A percentile compares a stretch with the other conserved stretches of the same genome.
Conservation (phyloP, 2,113 vertebrate genomes). For the Mus spicilegus region DNA sequence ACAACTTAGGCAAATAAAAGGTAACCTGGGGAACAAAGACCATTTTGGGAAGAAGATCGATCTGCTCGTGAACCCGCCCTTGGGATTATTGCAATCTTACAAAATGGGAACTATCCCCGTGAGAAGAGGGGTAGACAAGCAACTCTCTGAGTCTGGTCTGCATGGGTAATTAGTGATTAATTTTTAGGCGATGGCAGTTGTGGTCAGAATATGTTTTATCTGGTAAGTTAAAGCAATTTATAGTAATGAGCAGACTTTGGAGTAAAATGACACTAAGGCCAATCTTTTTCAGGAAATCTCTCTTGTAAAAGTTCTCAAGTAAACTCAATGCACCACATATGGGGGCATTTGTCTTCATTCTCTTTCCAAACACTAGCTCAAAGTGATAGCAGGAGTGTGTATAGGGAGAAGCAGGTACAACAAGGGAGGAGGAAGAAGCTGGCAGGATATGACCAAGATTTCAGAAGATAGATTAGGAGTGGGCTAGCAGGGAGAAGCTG, state of each 20-base stretch:
- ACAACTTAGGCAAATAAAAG: background rate
- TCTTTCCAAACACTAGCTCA: background rate
- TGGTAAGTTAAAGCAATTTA: constrained; percentile 26
- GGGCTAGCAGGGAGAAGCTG: background rate
- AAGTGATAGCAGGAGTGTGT: background rate
- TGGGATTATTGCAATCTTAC: background rate
- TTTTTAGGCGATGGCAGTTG: background rate
- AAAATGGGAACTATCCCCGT: background rate
- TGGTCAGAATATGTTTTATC: background rate
- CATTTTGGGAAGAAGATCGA: background rate
- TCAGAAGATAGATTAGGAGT: constrained; percentile 13
- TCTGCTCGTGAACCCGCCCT: background rate
- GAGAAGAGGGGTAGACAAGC: background rate
- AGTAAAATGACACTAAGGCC: background rate
- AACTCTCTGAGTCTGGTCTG: background rate
- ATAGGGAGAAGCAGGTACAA: background rate
- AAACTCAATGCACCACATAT: constrained; percentile 38
- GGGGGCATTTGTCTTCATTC: constrained; percentile 46
- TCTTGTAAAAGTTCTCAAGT: constrained; percentile 23
- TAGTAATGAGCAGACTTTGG: background rate
- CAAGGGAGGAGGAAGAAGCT: background rate
- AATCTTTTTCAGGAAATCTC: constrained; percentile 39
- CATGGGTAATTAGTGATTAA: background rate
- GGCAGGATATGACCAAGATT: background rate
- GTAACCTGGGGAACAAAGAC: background rate